Base-by-base conservation (phyloP, 2,113 vertebrate genomes). In the Helogale parvula region DNA sequence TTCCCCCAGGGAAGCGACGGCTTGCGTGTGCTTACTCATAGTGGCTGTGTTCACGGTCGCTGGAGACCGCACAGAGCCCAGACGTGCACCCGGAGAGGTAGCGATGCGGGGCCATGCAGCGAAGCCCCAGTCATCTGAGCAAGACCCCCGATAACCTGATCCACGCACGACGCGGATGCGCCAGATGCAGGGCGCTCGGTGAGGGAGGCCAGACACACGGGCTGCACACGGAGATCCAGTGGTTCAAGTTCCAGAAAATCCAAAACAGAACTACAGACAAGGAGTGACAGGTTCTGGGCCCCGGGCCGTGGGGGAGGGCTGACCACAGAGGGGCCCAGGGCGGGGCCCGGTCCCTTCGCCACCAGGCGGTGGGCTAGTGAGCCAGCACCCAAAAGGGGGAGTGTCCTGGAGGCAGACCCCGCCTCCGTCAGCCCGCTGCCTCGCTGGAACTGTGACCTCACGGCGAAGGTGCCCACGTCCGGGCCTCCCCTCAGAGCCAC, bases 91-190 rank as follows among this genome's bases (percentile, higher is more conserved):
- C 2, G 65, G 7, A 19, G 14, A n/a, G 33, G 33, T 19, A 66
- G 41, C 52, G 3, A 25, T 2, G n/a, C 15, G 23, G 1, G 11
- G 29, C 10, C 27, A 1, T 19, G 5, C 0, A 13, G 4, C 2
- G 38, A 11, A 72, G 23, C 10, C 17, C 9, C 72, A 8, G 72
- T 45, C 38, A 23, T 13, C 72, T 45, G 41, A 47, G 25, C 41
- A 76, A 15, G 25, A 29, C 29, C 15, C 45, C 41, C 27, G 4
- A 29, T 5, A 17, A 38, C 7, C 50, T 6, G n/a, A 45, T 7
- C 11, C 1, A 1, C 50, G 10, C 63, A 25, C 8, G 47, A 5
- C 19, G 0, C 12, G 41, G 50, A 17, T 27, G 52, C n/a, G 16
- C 35, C 33, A 9, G 4, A 27, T n/a, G 6, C 3, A 0, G 4